Evolutionary conservation across 2,888 invertebrate genomes (phyloP), one percentile per base, ranked within the genome.

Genomic region (Trissolcus brochymenae): DNA sequence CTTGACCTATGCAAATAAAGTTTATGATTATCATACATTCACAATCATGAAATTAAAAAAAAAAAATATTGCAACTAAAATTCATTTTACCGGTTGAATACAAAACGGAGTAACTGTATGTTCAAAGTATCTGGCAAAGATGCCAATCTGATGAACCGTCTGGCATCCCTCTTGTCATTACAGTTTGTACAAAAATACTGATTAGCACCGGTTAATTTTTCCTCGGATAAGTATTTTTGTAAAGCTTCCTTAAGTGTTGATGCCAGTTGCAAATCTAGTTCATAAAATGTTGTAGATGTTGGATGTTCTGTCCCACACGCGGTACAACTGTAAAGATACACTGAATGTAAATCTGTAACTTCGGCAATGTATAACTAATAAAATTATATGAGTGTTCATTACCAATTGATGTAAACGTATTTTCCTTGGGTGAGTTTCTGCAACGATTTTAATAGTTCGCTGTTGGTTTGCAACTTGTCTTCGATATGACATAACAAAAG

Each of bases 81-180:
- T 57, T 40, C 50, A 62, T 16, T 82, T 81, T 88, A 92, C 91
- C 91, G 90, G 84, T 93, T 92, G 84, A 91, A 93, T 1, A 92
- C 91, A 86, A 93, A 93, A 75, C 93, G 88, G 77, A 93, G 89
- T 6, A 93, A 88, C 80, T 93, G 93, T 66, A 93, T 89, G 84
- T 92, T 92, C 7, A 93, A 87, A 2, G 92, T 91, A 9, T 91
- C 91, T 4, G 93, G 93, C 25, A 93, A 89, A 2, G 87, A 85
- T 51, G 90, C 87, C 55, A 93, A 86, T 61, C 90, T 89, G 76
- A 92, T 92, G 72, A 90, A 90, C 51, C 92, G 86, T 0, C 88
- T 90, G 0, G 93, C 93, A 85, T 93, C 91, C 83, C 91, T 91
- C 82, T 92, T 92, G 41, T 89, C 89, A 66, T 90, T 87, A 83